phyloP scores from a whole-genome alignment of 2,797 vertebrate species.

The Miichthys miiuy region DNA sequence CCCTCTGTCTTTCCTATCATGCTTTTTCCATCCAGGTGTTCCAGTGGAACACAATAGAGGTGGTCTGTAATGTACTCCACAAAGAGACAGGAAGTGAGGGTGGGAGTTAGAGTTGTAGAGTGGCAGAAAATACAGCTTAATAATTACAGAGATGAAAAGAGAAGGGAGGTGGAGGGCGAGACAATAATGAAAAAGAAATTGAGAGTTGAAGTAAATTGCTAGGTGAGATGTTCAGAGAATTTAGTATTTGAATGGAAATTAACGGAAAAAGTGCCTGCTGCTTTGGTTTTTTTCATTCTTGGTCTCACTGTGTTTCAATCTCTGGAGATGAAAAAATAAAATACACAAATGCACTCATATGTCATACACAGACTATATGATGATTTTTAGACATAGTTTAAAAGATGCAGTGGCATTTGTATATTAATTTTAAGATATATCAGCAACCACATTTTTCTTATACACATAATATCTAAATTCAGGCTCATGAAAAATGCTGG shows the following conservation, averaged over 20 bases:
- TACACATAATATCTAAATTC: slow-evolving; percentile 1
- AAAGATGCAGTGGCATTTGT: not conserved
- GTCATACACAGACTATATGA: not conserved
- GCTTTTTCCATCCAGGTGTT: slow-evolving; percentile 53
- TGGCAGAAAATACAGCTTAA: slow-evolving; percentile 54
- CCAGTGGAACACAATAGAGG: slow-evolving; percentile 53
- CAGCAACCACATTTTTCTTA: not conserved
- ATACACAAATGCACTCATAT: not conserved
- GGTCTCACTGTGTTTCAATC: slow-evolving; percentile 16
- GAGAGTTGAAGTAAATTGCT: slow-evolving; percentile 51
- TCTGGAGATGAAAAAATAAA: slow-evolving; percentile 10
- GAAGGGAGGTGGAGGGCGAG: slow-evolving; percentile 36
- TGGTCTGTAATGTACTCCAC: slow-evolving; percentile 53
- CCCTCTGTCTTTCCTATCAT: slow-evolving; percentile 27
- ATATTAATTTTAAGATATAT: not conserved
- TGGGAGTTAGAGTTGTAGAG: slow-evolving; percentile 37
- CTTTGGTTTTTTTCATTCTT: slow-evolving; percentile 6
- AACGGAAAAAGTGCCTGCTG: slow-evolving; percentile 26
- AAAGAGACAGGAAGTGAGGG: slow-evolving; percentile 47
- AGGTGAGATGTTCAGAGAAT: slow-evolving; percentile 36
- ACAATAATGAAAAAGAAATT: slow-evolving; percentile 63
- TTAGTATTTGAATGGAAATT: slow-evolving; percentile 22
- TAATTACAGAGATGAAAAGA: slow-evolving; percentile 56
- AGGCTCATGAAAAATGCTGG: not conserved
- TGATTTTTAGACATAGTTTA: not conserved